Evolutionary conservation across 2,888 invertebrate genomes (phyloP).

Genomic region (Drosophila kuntzei): DNA sequence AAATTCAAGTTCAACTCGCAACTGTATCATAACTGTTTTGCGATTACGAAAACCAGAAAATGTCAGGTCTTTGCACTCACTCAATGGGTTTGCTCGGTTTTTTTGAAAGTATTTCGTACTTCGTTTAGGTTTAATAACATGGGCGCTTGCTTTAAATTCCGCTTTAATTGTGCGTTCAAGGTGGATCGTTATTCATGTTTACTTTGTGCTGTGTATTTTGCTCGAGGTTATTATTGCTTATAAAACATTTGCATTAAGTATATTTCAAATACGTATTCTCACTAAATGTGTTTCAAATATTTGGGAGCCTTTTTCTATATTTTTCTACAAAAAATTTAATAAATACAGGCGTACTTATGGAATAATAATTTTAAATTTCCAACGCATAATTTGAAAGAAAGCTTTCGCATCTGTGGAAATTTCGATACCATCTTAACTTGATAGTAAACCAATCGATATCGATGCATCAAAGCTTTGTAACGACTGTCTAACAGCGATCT

Average conservation of each 20-base stretch:
- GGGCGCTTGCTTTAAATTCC: constrained; percentile 27
- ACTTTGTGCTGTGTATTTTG: background rate
- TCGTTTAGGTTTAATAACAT: constrained; percentile 19
- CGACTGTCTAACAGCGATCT: constrained; percentile 31
- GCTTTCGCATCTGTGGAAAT: background rate
- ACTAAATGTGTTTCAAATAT: background rate
- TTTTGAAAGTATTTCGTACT: constrained; percentile 18
- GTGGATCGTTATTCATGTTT: constrained; percentile 19
- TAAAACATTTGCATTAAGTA: background rate
- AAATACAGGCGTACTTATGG: background rate
- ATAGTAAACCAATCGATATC: background rate
- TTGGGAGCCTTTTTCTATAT: too few relatives aligned
- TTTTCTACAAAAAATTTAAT: background rate
- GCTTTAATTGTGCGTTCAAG: constrained; percentile 39
- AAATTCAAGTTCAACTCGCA: constrained; percentile 47
- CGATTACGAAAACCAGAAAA: background rate
- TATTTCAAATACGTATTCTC: background rate
- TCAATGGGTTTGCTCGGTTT: constrained; percentile 2
- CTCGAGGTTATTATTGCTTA: background rate
- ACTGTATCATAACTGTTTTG: constrained; percentile 22
- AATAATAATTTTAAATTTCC: background rate
- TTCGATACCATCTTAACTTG: background rate
- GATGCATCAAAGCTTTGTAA: background rate
- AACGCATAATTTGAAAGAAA: background rate
- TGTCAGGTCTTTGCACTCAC: constrained; percentile 58